Evolutionary conservation across 2,888 invertebrate species (phyloP).

Genomic region (Erannis defoliaria): DNA sequence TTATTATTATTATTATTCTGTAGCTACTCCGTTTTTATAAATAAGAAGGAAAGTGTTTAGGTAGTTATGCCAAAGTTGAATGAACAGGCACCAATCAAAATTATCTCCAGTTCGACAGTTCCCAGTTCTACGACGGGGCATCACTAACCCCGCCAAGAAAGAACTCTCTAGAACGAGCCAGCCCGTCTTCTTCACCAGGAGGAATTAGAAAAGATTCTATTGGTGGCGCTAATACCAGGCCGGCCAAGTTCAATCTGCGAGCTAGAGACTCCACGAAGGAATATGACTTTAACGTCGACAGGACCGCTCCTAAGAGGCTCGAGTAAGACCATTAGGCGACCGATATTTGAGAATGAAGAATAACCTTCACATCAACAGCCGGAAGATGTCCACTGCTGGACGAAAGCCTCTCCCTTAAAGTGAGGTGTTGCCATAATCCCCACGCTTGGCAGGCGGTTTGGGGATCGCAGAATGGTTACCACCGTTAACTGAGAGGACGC

Average conservation of each 20-base stretch:
- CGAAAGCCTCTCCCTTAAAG: no score
- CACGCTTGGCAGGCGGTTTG: no score
- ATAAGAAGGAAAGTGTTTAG: no score
- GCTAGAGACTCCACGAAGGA: neutral
- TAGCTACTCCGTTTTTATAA: no score
- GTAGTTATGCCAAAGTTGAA: no score
- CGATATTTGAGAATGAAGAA: no score
- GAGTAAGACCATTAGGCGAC: conserved; percentile 1
- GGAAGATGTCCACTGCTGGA: no score
- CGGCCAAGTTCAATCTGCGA: neutral
- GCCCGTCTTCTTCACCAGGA: neutral
- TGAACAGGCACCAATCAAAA: neutral
- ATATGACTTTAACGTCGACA: neutral
- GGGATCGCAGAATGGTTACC: no score
- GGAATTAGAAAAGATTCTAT: neutral
- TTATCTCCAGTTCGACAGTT: neutral
- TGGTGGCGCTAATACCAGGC: neutral
- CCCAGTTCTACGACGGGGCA: neutral
- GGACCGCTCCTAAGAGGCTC: conserved; percentile 4
- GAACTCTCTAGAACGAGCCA: neutral
- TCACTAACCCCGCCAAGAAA: neutral
- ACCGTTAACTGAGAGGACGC: no score
- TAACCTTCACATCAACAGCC: no score
- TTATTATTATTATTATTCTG: no score
- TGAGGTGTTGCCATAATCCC: no score